Percentiles rank a stretch among this genome's conserved stretches.
phyloP scores from a whole-genome alignment of 2,113 vertebrate species.

The Eulemur rufifrons region DNA sequence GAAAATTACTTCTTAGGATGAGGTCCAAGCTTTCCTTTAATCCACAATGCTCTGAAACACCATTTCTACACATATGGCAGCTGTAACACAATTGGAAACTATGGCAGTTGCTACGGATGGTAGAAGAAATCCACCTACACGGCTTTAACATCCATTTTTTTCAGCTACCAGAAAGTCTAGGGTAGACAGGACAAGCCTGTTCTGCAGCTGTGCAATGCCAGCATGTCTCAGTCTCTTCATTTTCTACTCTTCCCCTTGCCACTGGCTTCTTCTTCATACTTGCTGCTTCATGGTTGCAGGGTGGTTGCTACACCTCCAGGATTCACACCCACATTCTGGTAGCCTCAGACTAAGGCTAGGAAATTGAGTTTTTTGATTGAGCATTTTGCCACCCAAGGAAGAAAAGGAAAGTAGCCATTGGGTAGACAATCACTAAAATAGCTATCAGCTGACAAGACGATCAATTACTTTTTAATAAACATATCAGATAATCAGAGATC shows the following conservation, averaged over 20 bases:
- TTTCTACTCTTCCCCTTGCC: not conserved
- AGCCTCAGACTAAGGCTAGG: not conserved
- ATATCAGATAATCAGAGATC: not conserved
- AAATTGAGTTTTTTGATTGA: not conserved
- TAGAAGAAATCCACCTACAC: not conserved
- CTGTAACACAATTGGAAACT: not conserved
- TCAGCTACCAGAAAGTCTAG: not conserved
- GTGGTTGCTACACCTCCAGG: not conserved
- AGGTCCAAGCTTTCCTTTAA: not conserved
- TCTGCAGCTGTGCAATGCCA: not conserved
- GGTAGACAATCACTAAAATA: not conserved
- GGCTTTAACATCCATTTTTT: not conserved
- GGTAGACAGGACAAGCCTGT: not conserved
- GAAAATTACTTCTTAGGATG: not conserved
- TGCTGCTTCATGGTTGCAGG: not conserved
- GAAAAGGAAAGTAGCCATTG: not conserved
- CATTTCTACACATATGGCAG: not conserved
- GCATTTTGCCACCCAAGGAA: not conserved
- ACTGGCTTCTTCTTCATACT: not conserved
- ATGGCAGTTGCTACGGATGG: not conserved
- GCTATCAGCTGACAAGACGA: not conserved
- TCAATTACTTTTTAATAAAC: not conserved
- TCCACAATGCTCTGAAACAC: not conserved
- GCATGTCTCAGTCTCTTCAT: not conserved
- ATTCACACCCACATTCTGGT: not conserved